Evolutionary conservation across 2,797 vertebrate genomes (phyloP), one percentile per base, ranked within the genome.

Genomic region (Neomorphus geoffroyi): DNA sequence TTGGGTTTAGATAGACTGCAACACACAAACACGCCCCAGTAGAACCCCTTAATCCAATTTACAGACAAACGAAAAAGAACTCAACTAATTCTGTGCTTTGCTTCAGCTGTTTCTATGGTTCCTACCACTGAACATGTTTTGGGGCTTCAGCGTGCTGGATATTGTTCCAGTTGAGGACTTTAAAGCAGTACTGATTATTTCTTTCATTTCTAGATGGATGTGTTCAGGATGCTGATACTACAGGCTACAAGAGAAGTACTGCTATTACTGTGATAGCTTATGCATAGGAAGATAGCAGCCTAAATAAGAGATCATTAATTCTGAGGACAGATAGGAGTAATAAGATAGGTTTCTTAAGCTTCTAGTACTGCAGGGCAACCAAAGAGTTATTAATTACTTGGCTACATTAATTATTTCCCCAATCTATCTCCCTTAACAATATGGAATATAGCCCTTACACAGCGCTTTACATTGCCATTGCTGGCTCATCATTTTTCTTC

Each of bases 321-420:
- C 43, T 92, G 66, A 71, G 85, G 88, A 96, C 80, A 95, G 64
- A 88, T 62, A 93, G 73, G 45, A 91, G 71, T 90, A 95, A 18
- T 81, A 84, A 86, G 62, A 91, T 53, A 57, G 58, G 77, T 66
- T 95, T 90, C 88, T 75, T 86, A 88, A 92, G 91, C 77, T 89
- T 79, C 60, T 92, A 33, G 53, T 94, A 77, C 83, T 95, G 64
- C 73, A 88, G 80, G 80, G 85, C 66, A 92, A 86, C 58, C 71
- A 75, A 90, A 66, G 70, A 72, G 80, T 93, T 90, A 96, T 94
- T 94, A 96, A 93, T 94, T 94, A 91, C 90, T 90, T 93, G 82
- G 80, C 91, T 81, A 92, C 33, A 50, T 92, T 96, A 95, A 96
- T 96, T 96, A 96, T 96, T 90, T 90, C 43, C 27, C 46, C 73